These are phyloP conservation scores for Onychomys leucogaster DNA, from an alignment of 2,797 vertebrate species.

Conservation along the genomic window DNA sequence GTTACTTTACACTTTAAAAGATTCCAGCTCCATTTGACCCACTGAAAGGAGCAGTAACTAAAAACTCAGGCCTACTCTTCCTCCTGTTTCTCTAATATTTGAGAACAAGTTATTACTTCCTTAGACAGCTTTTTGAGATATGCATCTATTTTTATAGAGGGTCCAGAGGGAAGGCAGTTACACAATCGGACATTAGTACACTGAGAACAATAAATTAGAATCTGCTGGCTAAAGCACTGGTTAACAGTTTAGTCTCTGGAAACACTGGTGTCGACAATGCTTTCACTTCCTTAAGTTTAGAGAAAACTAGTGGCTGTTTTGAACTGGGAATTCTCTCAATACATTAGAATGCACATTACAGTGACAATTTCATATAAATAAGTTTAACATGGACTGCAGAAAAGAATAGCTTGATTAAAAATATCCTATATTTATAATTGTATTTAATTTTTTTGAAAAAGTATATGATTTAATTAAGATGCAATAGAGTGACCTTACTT, in stretches of 20 bases:
- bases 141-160: slow-evolving; percentile 75
- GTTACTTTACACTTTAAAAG: slow-evolving; percentile 77
- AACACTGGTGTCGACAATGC: slow-evolving; percentile 30
- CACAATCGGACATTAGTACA: slow-evolving; percentile 62
- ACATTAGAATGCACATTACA: neutral
- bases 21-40: slow-evolving; percentile 58
- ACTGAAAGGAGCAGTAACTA: slow-evolving; percentile 77
- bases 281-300: slow-evolving; percentile 65
- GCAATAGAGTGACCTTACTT: neutral
- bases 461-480: slow-evolving; percentile 63
- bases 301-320: slow-evolving; percentile 19
- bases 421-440: slow-evolving; percentile 36
- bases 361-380: slow-evolving; percentile 55
- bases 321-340: neutral
- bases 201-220: slow-evolving; percentile 71
- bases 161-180: slow-evolving; percentile 65
- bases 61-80: slow-evolving; percentile 60
- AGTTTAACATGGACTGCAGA: slow-evolving; percentile 43
- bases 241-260: slow-evolving; percentile 70
- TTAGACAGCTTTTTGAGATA: slow-evolving; percentile 73
- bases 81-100: slow-evolving; percentile 68
- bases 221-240: slow-evolving; percentile 67
- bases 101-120: slow-evolving; percentile 76
- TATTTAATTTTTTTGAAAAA: slow-evolving; percentile 39
- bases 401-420: slow-evolving; percentile 72